Evolutionary conservation across 2,113 vertebrate species (phyloP).

Genomic region (Perca schrenkii): DNA sequence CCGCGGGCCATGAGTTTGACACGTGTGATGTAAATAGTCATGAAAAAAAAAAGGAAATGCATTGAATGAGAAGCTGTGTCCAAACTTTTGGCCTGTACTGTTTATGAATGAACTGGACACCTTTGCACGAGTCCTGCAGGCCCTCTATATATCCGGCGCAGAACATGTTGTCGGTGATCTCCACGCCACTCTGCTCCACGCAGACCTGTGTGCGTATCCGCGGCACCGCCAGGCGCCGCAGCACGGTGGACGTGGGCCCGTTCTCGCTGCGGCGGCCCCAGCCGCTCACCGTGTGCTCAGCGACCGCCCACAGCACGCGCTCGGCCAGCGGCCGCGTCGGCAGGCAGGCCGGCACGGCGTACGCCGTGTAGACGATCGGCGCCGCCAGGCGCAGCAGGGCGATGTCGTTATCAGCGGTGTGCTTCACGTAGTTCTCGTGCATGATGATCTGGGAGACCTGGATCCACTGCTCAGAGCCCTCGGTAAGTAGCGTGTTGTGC

Average conservation of each 20-base stretch:
- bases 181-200: constrained; percentile 76
- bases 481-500: constrained; percentile 74
- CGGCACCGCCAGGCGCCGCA: constrained; percentile 88
- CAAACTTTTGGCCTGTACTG: no score
- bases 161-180: constrained; percentile 93
- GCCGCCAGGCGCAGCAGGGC: constrained; percentile 85
- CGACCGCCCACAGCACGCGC: constrained; percentile 82
- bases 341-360: constrained; percentile 90
- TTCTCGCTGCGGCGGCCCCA: constrained; percentile 83
- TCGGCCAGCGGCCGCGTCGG: constrained; percentile 84
- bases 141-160: constrained; percentile 92
- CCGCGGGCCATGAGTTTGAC: no score
- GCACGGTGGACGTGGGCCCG: constrained; percentile 84
- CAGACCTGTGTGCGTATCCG: constrained; percentile 90
- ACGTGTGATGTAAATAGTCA: no score
- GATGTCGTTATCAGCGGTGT: constrained; percentile 87
- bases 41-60: no score
- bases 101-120: no score
- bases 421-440: constrained; percentile 81
- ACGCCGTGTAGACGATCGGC: constrained; percentile 80
- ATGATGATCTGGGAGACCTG: constrained; percentile 72
- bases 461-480: constrained; percentile 87
- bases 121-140: constrained; percentile 89
- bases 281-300: constrained; percentile 89
- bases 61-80: no score